A percentile compares a stretch with the other conserved stretches of the same genome.
Evolutionary conservation across 2,888 invertebrate species (phyloP).

Genomic region (Gymnosoma rotundatum): DNA sequence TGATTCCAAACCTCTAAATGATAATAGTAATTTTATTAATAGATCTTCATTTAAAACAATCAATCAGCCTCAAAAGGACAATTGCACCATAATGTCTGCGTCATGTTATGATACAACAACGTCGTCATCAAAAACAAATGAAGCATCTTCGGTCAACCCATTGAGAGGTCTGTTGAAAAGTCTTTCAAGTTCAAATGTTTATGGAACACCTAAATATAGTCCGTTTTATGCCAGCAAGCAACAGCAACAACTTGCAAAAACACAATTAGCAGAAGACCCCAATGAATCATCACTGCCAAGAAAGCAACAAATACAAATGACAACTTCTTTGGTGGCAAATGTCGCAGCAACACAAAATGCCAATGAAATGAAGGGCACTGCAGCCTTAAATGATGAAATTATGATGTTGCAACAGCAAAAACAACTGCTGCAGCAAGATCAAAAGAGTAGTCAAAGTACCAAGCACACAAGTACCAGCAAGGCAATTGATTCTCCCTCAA

Average conservation of each 20-base stretch:
- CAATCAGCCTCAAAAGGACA: conserved; percentile 42
- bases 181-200: conserved; percentile 81
- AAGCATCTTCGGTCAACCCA: conserved; percentile 56
- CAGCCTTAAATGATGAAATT: conserved; percentile 72
- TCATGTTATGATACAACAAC: conserved; percentile 58
- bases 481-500: conserved; percentile 74
- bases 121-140: conserved; percentile 51
- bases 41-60: conserved; percentile 36
- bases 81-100: conserved; percentile 58
- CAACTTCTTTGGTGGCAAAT: conserved; percentile 70
- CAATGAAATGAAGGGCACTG: conserved; percentile 49
- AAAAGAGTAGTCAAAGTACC: conserved; percentile 71
- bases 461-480: conserved; percentile 26
- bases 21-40: conserved; percentile 48
- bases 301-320: conserved; percentile 62
- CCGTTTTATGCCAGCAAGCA: conserved; percentile 73
- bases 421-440: conserved; percentile 41
- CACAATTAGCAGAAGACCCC: neutral
- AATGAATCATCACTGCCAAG: conserved; percentile 42
- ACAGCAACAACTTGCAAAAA: conserved; percentile 38
- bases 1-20: conserved; percentile 62
- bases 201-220: conserved; percentile 73
- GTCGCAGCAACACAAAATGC: conserved; percentile 46
- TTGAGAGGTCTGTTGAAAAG: conserved; percentile 78
- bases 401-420: conserved; percentile 69